Evolutionary conservation across 2,797 vertebrate genomes (phyloP).

Genomic region (Mormyrops boulengeri): DNA sequence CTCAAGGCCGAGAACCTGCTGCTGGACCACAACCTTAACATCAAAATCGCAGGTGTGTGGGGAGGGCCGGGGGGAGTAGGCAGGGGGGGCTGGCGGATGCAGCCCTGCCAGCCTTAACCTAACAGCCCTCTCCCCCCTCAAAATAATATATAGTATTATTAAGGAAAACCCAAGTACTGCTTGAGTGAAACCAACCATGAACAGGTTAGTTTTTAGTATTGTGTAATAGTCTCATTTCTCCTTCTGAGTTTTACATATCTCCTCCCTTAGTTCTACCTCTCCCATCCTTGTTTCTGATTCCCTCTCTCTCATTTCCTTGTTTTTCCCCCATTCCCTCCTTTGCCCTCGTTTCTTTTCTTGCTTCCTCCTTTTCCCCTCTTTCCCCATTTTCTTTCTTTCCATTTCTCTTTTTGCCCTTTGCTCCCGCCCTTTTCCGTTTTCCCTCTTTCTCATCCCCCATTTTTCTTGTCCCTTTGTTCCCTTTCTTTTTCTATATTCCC

Average conservation of each 20-base stretch:
- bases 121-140: not conserved
- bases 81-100: not conserved
- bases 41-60: slow-evolving; percentile 86
- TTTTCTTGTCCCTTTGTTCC: not conserved
- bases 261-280: not conserved
- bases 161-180: not conserved
- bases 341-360: not conserved
- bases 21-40: slow-evolving; percentile 96
- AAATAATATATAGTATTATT: not conserved
- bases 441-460: not conserved
- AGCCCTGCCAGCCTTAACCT: not conserved
- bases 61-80: not conserved
- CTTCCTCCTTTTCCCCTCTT: not conserved
- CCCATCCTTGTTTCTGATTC: not conserved
- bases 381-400: not conserved
- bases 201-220: not conserved
- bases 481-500: not conserved
- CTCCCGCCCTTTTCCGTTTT: not conserved
- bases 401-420: not conserved
- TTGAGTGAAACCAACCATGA: not conserved
- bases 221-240: not conserved
- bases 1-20: slow-evolving; percentile 96
- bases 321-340: not conserved
- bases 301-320: not conserved
- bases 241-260: not conserved